phyloP scores from a whole-genome alignment of 1,140 invertebrate genomes.

The Helicoverpa armigera region DNA sequence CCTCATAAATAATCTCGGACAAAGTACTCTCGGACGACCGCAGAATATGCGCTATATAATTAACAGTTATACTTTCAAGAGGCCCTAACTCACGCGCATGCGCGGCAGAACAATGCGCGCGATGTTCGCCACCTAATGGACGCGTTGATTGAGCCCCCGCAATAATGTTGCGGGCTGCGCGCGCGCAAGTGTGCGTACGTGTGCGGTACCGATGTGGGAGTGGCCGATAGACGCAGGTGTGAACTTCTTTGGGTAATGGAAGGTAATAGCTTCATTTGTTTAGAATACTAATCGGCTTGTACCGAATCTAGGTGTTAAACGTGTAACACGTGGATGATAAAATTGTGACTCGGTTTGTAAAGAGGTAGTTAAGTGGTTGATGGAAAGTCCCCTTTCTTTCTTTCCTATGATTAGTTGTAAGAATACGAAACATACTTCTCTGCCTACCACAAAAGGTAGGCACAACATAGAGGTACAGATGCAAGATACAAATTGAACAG shows the following conservation, averaged over 20 bases:
- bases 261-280: constrained; percentile 16
- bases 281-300: background rate
- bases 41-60: constrained; percentile 77
- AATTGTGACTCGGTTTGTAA: background rate
- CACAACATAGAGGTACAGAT: background rate
- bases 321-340: background rate
- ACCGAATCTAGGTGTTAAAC: background rate
- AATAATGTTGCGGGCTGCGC: constrained; percentile 66
- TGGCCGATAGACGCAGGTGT: constrained; percentile 15
- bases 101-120: constrained; percentile 74
- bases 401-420: too few species aligned
- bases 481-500: constrained; percentile 35
- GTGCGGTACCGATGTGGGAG: constrained; percentile 21
- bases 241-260: background rate
- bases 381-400: too few species aligned
- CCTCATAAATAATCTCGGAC: constrained; percentile 74
- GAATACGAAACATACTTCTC: background rate
- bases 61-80: constrained; percentile 77
- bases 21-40: constrained; percentile 66
- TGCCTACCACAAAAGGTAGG: constrained; percentile 16
- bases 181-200: constrained; percentile 17
- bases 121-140: constrained; percentile 75
- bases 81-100: constrained; percentile 71
- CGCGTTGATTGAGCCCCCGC: constrained; percentile 70
- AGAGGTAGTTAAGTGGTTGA: background rate